Conservation (phyloP, 2,113 vertebrate species). For the Scomber colias region DNA sequence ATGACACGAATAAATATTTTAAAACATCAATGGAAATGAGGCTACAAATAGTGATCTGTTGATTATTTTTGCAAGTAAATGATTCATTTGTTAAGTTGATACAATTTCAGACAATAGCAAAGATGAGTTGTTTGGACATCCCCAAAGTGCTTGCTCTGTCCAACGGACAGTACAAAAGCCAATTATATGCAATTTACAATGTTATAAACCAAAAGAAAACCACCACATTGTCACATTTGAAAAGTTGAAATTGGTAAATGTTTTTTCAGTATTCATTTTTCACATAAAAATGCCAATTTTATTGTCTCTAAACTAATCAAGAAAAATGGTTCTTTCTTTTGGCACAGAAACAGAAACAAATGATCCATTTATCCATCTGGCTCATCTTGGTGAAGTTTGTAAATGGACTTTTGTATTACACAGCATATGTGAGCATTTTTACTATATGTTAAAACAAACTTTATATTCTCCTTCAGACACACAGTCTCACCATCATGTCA, state of each 20-base stretch:
- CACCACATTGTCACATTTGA: too few species aligned
- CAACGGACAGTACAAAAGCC: too few species aligned
- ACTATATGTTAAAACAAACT: slow-evolving; percentile 1
- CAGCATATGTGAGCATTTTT: neutral
- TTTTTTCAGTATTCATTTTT: too few species aligned
- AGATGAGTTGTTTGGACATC: neutral
- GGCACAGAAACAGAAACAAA: too few species aligned
- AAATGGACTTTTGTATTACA: slow-evolving; percentile 3
- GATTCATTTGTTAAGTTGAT: neutral
- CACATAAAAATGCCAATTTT: neutral
- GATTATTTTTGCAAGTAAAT: neutral
- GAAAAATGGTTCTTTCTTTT: too few species aligned
- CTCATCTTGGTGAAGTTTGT: neutral
- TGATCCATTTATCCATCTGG: neutral
- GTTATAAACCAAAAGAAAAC: neutral
- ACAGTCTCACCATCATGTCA: slow-evolving; percentile 18
- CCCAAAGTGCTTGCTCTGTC: too few species aligned
- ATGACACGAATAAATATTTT: neutral
- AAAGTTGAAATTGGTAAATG: too few species aligned
- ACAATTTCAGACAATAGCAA: neutral
- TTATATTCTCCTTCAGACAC: slow-evolving; percentile 36
- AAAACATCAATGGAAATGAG: neutral
- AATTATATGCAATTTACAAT: too few species aligned
- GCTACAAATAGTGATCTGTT: neutral
- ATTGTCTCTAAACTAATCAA: too few species aligned